These are phyloP conservation scores for Cephus cinctus DNA, from an alignment of 1,140 invertebrate genomes.

Conservation along the genomic window DNA sequence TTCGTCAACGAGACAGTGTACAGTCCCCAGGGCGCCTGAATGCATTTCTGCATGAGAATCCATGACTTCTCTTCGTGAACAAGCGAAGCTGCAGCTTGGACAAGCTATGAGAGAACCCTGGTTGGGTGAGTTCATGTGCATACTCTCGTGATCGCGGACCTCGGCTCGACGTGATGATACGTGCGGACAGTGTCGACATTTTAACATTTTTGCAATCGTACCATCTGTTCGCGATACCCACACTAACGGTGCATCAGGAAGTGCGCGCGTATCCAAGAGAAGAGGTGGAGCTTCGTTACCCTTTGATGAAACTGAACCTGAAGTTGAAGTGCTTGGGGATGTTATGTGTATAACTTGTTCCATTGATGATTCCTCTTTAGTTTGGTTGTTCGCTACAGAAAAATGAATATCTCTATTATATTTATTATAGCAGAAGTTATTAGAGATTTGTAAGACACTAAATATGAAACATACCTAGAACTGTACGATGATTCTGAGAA, in stretches of 20 bases:
- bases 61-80: constrained; percentile 72
- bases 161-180: constrained; percentile 76
- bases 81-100: constrained; percentile 78
- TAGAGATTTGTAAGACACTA: background rate
- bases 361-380: constrained; percentile 16
- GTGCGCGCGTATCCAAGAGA: constrained; percentile 47
- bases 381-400: constrained; percentile 9
- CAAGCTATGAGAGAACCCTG: constrained; percentile 56
- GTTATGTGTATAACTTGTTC: constrained; percentile 20
- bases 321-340: constrained; percentile 23
- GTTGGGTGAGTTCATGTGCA: constrained; percentile 64
- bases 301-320: constrained; percentile 14
- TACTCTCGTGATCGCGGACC: constrained; percentile 82
- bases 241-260: constrained; percentile 63
- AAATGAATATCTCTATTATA: background rate
- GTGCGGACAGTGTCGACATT: constrained; percentile 82
- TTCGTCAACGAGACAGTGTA: constrained; percentile 69
- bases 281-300: constrained; percentile 27
- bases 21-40: constrained; percentile 66
- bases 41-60: constrained; percentile 80
- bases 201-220: constrained; percentile 79
- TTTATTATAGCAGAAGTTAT: background rate
- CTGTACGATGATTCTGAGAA: background rate
- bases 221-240: constrained; percentile 70
- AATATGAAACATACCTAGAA: background rate